Base-by-base conservation (phyloP, 1,140 invertebrate genomes). In the Magallana angulata region DNA sequence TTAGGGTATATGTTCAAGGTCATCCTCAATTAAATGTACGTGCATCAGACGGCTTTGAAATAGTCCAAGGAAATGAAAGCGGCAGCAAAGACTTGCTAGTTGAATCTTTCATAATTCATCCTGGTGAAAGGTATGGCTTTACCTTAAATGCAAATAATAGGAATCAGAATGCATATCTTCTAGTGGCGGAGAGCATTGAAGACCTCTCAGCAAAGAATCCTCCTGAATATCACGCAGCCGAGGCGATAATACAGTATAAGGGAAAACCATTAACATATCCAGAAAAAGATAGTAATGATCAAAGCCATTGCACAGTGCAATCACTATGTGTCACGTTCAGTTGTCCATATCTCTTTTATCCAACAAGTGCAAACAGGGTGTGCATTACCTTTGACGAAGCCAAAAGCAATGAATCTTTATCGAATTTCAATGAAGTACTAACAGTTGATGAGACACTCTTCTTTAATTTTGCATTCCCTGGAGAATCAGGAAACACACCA, bases 101-200 rank as follows among this genome's bases (percentile, higher is more conserved):
- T 0, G 89, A 94, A 57, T 91, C 91, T 0, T 86, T 94, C 36
- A 90, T 93, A 57, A 88, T 94, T 1, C 90, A 91, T 85, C 92
- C 93, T 0, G 98, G 98, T 0, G 98, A 98, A 93, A 95, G 98
- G 83, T 98, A 97, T 92, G 98, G 98, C 92, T 97, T 98, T 91
- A 95, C 98, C 9, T 95, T 97, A 60, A 57, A n/a, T n/a, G 96
- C 97, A 36, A 96, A 97, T 91, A 96, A 97, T 36, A 36, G 36
- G 87, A 93, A 96, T 1, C 95, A 97, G 1, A 96, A 95, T 68
- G 97, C 92, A 62, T 98, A 98, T 93, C 98, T 97, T 97, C 97
- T 98, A 59, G 95, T 97, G 56, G 97, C 98, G 8, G 84, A 89
- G n/a, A 92, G 88, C 14, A 84, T 93, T 30, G 91, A 91, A 88